A percentile compares a stretch with the other conserved stretches of the same genome.
phyloP scores from a whole-genome alignment of 2,113 vertebrate genomes.

The Copsychus sechellarum region DNA sequence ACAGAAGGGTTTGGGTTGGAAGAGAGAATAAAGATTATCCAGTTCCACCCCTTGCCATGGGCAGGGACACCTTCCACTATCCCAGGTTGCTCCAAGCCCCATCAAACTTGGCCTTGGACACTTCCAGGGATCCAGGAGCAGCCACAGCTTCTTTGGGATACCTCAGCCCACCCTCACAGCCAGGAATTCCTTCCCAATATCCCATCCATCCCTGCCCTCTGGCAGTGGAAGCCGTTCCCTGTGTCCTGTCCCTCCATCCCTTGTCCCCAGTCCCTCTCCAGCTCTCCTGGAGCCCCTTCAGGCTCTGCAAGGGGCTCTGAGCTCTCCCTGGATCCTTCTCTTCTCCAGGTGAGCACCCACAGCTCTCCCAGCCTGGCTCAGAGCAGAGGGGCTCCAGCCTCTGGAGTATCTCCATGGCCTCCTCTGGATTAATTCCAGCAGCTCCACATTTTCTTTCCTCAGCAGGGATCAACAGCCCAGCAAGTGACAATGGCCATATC shows the following conservation, averaged over 20 bases:
- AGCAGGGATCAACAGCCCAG: background rate
- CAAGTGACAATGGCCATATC: fast-evolving
- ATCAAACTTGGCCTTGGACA: fast-evolving
- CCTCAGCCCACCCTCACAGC: background rate
- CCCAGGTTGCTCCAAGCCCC: fast-evolving
- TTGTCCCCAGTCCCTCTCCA: background rate
- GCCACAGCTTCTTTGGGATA: background rate
- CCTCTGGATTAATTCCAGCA: background rate
- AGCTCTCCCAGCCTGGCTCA: background rate
- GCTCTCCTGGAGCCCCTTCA: background rate
- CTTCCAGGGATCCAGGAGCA: background rate
- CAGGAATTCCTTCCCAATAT: fast-evolving
- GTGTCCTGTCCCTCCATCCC: background rate
- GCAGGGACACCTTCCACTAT: fast-evolving
- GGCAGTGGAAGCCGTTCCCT: background rate
- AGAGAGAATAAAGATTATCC: background rate
- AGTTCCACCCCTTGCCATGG: fast-evolving
- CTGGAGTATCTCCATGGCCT: fast-evolving
- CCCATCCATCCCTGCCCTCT: background rate
- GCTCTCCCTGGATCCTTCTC: background rate
- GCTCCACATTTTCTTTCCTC: background rate
- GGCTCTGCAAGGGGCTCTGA: background rate
- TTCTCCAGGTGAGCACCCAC: background rate
- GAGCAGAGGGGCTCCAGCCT: background rate
- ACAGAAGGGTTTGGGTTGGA: background rate